A percentile compares a stretch with the other conserved stretches of the same genome.
Evolutionary conservation across 2,113 vertebrate genomes (phyloP).

Genomic region (Cyprinodon tularosa): DNA sequence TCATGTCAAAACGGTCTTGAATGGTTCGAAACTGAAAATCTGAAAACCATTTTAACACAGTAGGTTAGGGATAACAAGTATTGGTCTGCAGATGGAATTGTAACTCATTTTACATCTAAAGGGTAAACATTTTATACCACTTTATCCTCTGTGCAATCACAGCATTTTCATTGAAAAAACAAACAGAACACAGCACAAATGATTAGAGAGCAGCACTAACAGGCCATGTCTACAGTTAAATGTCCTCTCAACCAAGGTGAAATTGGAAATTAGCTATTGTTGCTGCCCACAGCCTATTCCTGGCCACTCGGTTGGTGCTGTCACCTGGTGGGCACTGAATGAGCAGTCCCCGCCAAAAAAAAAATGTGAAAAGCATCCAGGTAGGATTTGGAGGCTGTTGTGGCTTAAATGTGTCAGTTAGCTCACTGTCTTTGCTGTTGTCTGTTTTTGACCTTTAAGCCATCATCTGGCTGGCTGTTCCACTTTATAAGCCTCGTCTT

Average conservation of each 20-base stretch:
- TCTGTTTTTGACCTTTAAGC: background rate
- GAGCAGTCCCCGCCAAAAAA: constrained; percentile 13
- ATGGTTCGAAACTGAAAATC: constrained; percentile 10
- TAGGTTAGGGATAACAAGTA: background rate
- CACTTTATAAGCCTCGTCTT: background rate
- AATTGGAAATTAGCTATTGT: constrained; percentile 10
- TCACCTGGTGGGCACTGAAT: constrained; percentile 13
- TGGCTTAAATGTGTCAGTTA: constrained; percentile 9
- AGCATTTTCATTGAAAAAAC: background rate
- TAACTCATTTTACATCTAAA: background rate
- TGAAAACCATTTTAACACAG: background rate
- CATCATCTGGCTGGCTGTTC: background rate
- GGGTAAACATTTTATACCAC: background rate
- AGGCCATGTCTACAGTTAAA: background rate
- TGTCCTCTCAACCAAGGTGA: constrained; percentile 23
- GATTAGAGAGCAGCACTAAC: background rate
- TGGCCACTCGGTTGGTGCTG: constrained; percentile 9
- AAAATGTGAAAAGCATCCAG: constrained; percentile 3
- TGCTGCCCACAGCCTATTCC: constrained; percentile 16
- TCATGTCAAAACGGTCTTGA: constrained; percentile 1
- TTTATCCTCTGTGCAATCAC: background rate
- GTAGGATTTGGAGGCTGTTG: background rate
- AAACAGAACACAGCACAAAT: background rate
- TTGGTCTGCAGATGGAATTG: background rate
- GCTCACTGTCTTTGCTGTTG: background rate